Base-by-base conservation (phyloP, 2,113 vertebrate genomes). In the Noctilio leporinus region DNA sequence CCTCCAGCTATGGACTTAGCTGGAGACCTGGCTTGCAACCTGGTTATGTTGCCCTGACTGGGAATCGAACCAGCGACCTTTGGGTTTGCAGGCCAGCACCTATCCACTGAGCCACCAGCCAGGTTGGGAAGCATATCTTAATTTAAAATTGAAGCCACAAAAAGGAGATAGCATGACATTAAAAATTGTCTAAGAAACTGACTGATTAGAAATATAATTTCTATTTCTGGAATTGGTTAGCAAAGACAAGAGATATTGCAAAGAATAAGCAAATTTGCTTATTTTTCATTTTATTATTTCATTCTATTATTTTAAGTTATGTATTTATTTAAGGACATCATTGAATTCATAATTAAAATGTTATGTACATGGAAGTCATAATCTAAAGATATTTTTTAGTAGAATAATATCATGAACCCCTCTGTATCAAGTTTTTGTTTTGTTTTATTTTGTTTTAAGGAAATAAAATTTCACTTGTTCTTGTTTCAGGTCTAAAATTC, bases 291-390 rank as follows among this genome's bases (percentile, higher is more conserved):
- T 91, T 91, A 35, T 83, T 89, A 72, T 69, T 91, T 92, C 0
- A 83, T 78, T 65, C 17, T 11, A 26, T 70, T 72, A 81, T 75
- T 53, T 0, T 72, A 95, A 86, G 73, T 59, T 83, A 72, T 82
- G 24, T 89, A 40, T 55, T 28, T 15, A 57, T 62, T 76, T 76
- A 40, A 95, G 14, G 14, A 85, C 1, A 57, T 19, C 40, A 59
- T 77, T 9, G 16, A 87, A 86, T 91, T 92, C 15, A 89, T 59
- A 91, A 81, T 80, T 82, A 94, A 81, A 93, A 33, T 92, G 24
- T 51, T 16, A 55, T 24, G 59, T 35, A n/a, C 4, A 59, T 67
- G 7, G 9, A 94, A 78, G 33, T 78, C 17, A 86, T 69, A 51
- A 92, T 49, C 15, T 82, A 28, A 26, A 91, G 53, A 49, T 67